These are phyloP conservation scores for Folsomia candida DNA, from an alignment of 2,888 invertebrate genomes.

Conservation along the genomic window DNA sequence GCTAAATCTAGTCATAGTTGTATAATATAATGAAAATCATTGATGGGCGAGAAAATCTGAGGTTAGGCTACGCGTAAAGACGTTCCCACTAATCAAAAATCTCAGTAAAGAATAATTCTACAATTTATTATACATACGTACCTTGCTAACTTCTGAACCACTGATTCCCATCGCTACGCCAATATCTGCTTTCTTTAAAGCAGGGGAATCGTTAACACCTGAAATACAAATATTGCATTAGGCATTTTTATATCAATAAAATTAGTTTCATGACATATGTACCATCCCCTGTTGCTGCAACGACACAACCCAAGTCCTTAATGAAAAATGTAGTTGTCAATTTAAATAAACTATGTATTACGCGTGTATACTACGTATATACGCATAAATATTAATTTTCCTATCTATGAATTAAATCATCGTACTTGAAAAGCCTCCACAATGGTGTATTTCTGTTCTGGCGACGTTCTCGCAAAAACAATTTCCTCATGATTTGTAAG, in stretches of 20 bases:
- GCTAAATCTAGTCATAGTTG: too few species aligned
- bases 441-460: constrained; percentile 61
- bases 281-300: constrained; percentile 31
- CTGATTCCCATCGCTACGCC: constrained; percentile 77
- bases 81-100: too few species aligned
- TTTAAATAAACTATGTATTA: neutral
- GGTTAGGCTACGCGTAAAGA: too few species aligned
- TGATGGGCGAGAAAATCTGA: too few species aligned
- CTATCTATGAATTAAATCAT: too few species aligned
- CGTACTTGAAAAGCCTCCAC: constrained; percentile 71
- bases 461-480: constrained; percentile 59
- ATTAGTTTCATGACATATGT: too few species aligned
- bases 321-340: neutral
- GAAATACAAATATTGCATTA: too few species aligned
- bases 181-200: constrained; percentile 77
- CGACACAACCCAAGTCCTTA: constrained; percentile 22
- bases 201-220: constrained; percentile 83
- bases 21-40: too few species aligned
- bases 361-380: neutral
- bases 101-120: neutral
- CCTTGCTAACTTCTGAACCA: constrained; percentile 75
- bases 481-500: constrained; percentile 56
- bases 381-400: neutral
- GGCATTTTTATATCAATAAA: too few species aligned
- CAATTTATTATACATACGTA: neutral